Evolutionary conservation across 92 coral and sea anemone species (phyloP).

Genomic region (Galaxea fascicularis): DNA sequence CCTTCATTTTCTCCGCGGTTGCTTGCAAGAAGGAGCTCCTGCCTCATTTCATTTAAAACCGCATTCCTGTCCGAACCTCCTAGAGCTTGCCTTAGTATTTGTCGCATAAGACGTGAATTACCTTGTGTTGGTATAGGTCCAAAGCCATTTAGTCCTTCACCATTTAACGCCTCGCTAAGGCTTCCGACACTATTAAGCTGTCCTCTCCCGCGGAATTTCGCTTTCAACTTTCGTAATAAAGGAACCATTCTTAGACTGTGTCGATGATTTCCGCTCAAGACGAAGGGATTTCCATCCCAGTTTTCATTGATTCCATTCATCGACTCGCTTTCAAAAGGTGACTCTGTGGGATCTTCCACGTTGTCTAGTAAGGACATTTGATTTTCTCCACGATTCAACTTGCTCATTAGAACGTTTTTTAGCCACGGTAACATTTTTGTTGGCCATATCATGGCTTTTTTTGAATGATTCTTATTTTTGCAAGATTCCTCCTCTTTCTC

Average conservation of each 20-base stretch:
- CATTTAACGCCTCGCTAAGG: slow-evolving; percentile 55
- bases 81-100: slow-evolving; percentile 73
- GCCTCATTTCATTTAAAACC: slow-evolving; percentile 88
- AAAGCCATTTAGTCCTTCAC: slow-evolving; percentile 60
- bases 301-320: slow-evolving; percentile 50
- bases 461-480: slow-evolving; percentile 52
- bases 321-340: neutral
- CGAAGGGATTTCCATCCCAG: slow-evolving; percentile 57
- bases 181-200: slow-evolving; percentile 44
- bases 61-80: slow-evolving; percentile 84
- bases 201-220: slow-evolving; percentile 51
- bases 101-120: slow-evolving; percentile 58
- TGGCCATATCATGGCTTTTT: slow-evolving; percentile 96
- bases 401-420: slow-evolving; percentile 70
- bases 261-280: slow-evolving; percentile 31
- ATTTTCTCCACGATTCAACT: slow-evolving; percentile 55
- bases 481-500: slow-evolving; percentile 24
- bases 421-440: slow-evolving; percentile 88
- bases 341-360: slow-evolving; percentile 52
- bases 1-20: slow-evolving; percentile 71
- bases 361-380: slow-evolving; percentile 66
- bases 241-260: slow-evolving; percentile 75
- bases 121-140: slow-evolving; percentile 57
- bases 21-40: slow-evolving; percentile 82
- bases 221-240: slow-evolving; percentile 67